Base-by-base conservation (phyloP, 2,888 invertebrate genomes). In the Diloba caeruleocephala region DNA sequence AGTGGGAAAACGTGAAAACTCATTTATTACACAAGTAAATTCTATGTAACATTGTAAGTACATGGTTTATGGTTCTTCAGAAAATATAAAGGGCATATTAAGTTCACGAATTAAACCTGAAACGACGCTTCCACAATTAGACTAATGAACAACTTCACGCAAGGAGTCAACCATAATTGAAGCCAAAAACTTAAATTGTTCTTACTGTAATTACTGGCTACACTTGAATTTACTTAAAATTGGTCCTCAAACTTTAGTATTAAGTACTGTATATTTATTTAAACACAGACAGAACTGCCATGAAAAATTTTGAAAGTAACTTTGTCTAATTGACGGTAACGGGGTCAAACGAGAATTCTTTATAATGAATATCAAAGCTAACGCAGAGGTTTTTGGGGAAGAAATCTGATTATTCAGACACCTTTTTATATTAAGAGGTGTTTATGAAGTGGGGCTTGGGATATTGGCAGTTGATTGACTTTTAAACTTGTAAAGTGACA, bases 131-230 rank as follows among this genome's bases (percentile, higher is more conserved):
- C 59, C 56, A 76, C 72, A 80, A 82, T 82, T 80, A 76, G 54
- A 55, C 53, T 75, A 81, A 82, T 79, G 77, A 82, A 79, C 67
- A 65, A 73, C 63, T 61, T 62, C 59, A 76, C 76, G 76, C 66
- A 59, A 67, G 42, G 19, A 75, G 62, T 48, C 43, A 57, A 65
- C 55, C 68, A 58, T 79, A 81, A 82, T 82, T 82, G 76, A 68
- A 79, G 78, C 71, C 75, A 77, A 78, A 80, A 84, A 84, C 79
- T 84, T 79, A 56, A 77, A 77, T 77, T 76, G 76, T 77, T 72
- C 62, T 71, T 45, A 49, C 55, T 57, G 46, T 74, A 80, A 80
- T 80, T 76, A 76, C 61, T 59, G 46, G 52, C 39, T 58, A 56
- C 59, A 56, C 32, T 66, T 70, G 43, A 66, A 74, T 65, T 71